These are phyloP conservation scores for Chloropsis cyanopogon DNA, from an alignment of 2,113 vertebrate species.

Conservation along the genomic window DNA sequence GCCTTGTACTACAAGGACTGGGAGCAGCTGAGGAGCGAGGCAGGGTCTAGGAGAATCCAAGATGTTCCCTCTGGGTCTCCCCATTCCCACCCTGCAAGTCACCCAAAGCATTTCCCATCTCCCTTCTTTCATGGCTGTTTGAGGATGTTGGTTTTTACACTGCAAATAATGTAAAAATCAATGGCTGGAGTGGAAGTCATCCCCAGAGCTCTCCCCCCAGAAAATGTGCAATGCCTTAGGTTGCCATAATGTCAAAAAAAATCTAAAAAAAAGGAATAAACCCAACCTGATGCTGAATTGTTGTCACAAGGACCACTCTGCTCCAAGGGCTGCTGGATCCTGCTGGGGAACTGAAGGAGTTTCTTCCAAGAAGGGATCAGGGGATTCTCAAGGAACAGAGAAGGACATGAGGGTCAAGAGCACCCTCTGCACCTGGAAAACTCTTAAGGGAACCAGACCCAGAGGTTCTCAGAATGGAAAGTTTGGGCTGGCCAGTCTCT, in stretches of 20 bases:
- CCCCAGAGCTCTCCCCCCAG: background rate
- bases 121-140: background rate
- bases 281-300: rapidly evolving
- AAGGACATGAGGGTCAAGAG: rapidly evolving
- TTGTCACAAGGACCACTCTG: background rate
- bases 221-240: background rate
- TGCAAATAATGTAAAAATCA: background rate
- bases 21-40: background rate
- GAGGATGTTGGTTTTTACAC: background rate
- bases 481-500: background rate
- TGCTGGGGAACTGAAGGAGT: background rate
- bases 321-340: rapidly evolving
- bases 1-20: conserved; percentile 2
- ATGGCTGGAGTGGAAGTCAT: background rate
- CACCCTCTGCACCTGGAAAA: background rate
- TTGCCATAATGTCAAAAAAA: background rate
- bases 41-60: background rate
- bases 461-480: background rate
- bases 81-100: background rate
- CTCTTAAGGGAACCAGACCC: rapidly evolving
- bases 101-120: background rate
- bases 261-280: background rate
- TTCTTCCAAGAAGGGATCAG: background rate
- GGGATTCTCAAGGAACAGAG: background rate
- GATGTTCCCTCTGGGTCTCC: background rate